Conservation (phyloP, 2,888 invertebrate species). For the Noctua pronuba region DNA sequence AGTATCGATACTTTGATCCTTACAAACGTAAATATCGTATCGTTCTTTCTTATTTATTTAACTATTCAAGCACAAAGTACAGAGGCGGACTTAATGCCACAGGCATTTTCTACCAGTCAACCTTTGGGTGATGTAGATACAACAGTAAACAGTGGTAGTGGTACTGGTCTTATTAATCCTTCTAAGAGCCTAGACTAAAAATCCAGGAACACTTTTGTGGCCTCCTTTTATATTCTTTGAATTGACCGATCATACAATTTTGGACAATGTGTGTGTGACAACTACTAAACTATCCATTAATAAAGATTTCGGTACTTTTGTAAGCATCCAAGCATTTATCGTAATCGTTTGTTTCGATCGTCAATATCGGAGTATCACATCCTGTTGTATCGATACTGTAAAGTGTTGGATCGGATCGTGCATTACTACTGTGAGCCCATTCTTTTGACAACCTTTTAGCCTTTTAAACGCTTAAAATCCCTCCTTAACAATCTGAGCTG, state of each 20-base stretch:
- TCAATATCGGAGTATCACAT: not conserved
- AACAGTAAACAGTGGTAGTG: too few relatives aligned
- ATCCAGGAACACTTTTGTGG: not conserved
- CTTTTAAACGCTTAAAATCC: slow-evolving; percentile 24
- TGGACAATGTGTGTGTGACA: not conserved
- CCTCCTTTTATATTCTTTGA: not conserved
- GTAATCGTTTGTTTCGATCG: not conserved
- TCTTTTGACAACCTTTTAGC: slow-evolving; percentile 38
- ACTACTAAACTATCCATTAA: not conserved
- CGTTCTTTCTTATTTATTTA: not conserved
- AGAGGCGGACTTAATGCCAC: too few relatives aligned
- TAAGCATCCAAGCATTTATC: not conserved
- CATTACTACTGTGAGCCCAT: not conserved
- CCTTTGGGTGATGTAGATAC: too few relatives aligned
- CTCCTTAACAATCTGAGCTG: slow-evolving; percentile 18
- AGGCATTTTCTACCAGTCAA: too few relatives aligned
- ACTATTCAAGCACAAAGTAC: too few relatives aligned
- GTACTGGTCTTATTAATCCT: not conserved
- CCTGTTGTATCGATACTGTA: slow-evolving; percentile 5
- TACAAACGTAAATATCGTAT: not conserved
- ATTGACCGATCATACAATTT: not conserved
- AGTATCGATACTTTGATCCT: not conserved
- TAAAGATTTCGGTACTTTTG: not conserved
- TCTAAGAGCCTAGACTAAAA: not conserved
- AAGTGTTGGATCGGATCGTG: not conserved